Base-by-base conservation (phyloP, 2,888 invertebrate species). In the Dicyrtoma fusca region DNA sequence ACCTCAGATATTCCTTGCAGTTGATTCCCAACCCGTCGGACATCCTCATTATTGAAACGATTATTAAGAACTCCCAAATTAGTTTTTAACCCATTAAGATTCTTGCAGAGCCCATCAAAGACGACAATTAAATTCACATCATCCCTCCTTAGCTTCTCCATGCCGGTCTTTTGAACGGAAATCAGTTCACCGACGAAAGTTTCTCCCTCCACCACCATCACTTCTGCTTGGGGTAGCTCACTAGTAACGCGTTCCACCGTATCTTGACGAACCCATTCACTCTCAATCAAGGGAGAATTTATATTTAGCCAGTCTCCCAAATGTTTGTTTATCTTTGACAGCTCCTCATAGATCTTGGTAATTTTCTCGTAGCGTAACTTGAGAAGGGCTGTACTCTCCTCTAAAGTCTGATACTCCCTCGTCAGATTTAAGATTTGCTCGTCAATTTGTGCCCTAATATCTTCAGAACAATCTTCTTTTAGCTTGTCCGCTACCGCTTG, bases 401-500 rank as follows among this genome's bases (percentile, higher is more conserved):
- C 69, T n/a, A 78, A 45, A 13, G 23, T 57, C 25, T 74, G 74
- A 75, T 75, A 79, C 47, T 76, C 77, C 0, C 51, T 17, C n/a
- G 73, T 62, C 42, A 79, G 59, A 53, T 63, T 74, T 23, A 75
- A 68, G 11, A 79, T 71, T 21, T 47, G 64, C 14, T 72, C 57
- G 59, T 78, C 79, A 59, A 78, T 77, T 61, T 77, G 75, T 17
- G 70, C 69, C 49, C 69, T 70, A 17, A 77, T 74, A 57, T 79
- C 79, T 42, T 78, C 79, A 14, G 79, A 75, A 64, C 77, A 76
- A 53, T 79, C 79, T 53, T 65, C 71, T 53, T 79, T 79, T 3
- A 79, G 66, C 53, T 76, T 76, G 0, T 69, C 72, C 14, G 77
- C 78, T 8, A 75, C 55, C 5, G 21, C 65, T 62, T 79, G 74